Evolutionary conservation across 2,797 vertebrate genomes (phyloP).

Genomic region (Poecilia picta): DNA sequence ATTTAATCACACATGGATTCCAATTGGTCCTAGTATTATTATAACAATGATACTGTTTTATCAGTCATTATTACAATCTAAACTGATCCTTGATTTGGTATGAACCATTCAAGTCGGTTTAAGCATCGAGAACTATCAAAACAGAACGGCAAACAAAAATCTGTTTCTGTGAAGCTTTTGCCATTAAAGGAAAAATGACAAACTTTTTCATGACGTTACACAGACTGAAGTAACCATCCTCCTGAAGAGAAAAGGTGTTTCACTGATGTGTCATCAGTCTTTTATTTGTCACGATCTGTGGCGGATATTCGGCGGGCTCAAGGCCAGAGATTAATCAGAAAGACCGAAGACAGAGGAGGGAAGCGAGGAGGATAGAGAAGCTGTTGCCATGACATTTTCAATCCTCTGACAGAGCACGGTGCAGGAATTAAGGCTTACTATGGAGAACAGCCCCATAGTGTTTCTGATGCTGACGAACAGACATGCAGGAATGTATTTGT

Average conservation of each 20-base stretch:
- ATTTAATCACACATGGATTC: too few species aligned
- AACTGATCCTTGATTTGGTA: neutral
- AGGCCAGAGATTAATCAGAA: constrained; percentile 65
- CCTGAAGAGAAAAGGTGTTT: constrained; percentile 39
- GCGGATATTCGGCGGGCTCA: constrained; percentile 52
- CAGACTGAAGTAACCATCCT: constrained; percentile 14
- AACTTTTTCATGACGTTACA: constrained; percentile 9
- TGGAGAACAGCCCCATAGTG: neutral
- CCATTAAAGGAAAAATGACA: constrained; percentile 1
- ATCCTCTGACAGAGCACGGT: constrained; percentile 30
- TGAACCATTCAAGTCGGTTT: neutral
- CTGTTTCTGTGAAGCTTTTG: neutral
- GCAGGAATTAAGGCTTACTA: constrained; percentile 21
- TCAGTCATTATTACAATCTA: neutral
- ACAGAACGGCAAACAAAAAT: neutral
- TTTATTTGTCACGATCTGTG: constrained; percentile 49
- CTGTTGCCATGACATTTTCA: constrained; percentile 67
- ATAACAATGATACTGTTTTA: neutral
- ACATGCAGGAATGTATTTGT: neutral
- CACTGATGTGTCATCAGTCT: constrained; percentile 42
- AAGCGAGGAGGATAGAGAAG: constrained; percentile 48
- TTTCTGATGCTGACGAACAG: constrained; percentile 7
- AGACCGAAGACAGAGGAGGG: constrained; percentile 43
- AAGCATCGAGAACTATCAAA: neutral
- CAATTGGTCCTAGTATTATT: too few species aligned